Conservation (phyloP, 2,797 vertebrate genomes). For the Macrochelys suwanniensis region DNA sequence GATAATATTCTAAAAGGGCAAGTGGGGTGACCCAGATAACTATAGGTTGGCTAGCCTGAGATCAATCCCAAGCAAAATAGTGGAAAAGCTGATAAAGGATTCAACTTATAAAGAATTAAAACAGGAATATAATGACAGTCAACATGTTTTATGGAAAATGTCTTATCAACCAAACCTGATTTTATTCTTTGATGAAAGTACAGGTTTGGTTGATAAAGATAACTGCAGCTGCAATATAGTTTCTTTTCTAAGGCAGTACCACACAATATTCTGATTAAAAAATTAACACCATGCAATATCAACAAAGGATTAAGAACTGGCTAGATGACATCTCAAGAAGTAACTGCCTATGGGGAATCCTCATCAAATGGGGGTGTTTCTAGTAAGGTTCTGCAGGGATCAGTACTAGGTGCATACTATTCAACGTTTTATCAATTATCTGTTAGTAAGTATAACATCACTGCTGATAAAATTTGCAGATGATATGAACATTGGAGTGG, state of each 20-base stretch:
- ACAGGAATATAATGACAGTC: not conserved
- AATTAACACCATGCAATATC: not conserved
- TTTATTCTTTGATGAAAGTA: not conserved
- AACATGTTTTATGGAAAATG: not conserved
- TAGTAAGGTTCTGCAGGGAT: not conserved
- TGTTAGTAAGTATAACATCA: not conserved
- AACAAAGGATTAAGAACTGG: not conserved
- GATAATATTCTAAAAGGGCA: not conserved
- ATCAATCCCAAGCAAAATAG: fast-evolving
- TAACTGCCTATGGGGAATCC: not conserved
- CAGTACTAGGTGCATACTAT: not conserved
- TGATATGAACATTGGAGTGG: not conserved
- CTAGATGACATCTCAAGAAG: not conserved
- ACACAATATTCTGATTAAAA: not conserved
- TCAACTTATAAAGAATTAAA: not conserved
- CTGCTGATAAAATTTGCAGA: not conserved
- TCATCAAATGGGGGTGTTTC: not conserved
- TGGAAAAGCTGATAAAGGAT: not conserved
- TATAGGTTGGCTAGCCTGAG: not conserved
- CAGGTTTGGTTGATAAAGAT: not conserved
- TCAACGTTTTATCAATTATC: not conserved
- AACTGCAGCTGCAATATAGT: not conserved
- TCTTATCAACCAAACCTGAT: not conserved
- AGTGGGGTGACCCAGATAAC: not conserved
- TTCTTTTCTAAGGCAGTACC: not conserved